Evolutionary conservation across 2,797 vertebrate species (phyloP).

Genomic region (Gephyroberyx darwinii): DNA sequence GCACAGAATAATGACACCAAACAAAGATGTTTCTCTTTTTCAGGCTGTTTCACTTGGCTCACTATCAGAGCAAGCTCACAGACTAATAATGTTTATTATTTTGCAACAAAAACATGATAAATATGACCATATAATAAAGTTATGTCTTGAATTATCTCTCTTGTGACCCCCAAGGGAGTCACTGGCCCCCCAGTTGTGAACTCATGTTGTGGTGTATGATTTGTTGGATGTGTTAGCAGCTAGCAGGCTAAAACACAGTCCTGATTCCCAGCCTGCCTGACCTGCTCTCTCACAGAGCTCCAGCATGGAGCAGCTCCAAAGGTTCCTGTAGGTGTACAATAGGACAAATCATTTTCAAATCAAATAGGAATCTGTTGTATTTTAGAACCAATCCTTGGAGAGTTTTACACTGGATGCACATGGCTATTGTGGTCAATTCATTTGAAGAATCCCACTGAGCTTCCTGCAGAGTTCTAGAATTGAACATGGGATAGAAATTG

Average conservation of each 20-base stretch:
- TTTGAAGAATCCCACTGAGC: constrained; percentile 37
- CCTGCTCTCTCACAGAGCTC: constrained; percentile 20
- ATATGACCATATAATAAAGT: too few species aligned
- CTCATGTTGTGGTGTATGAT: background rate
- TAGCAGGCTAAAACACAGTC: constrained; percentile 50
- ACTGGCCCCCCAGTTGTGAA: too few species aligned
- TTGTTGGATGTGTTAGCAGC: constrained; percentile 18
- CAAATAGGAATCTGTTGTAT: background rate
- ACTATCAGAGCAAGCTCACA: too few species aligned
- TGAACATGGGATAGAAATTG: background rate
- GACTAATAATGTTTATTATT: too few species aligned
- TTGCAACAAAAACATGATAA: too few species aligned
- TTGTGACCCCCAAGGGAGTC: too few species aligned
- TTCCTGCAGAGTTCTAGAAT: too few species aligned
- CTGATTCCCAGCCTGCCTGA: constrained; percentile 10
- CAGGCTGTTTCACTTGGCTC: too few species aligned
- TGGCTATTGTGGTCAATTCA: constrained; percentile 26
- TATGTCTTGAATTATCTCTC: too few species aligned
- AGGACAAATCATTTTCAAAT: background rate
- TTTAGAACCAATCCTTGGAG: constrained; percentile 28
- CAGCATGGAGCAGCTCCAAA: constrained; percentile 31
- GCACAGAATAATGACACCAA: too few species aligned
- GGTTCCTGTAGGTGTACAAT: background rate
- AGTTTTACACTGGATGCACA: constrained; percentile 65
- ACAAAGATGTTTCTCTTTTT: too few species aligned